A percentile compares a stretch with the other conserved stretches of the same genome.
Conservation (phyloP, 2,888 invertebrate species). For the Notodonta ziczac region DNA sequence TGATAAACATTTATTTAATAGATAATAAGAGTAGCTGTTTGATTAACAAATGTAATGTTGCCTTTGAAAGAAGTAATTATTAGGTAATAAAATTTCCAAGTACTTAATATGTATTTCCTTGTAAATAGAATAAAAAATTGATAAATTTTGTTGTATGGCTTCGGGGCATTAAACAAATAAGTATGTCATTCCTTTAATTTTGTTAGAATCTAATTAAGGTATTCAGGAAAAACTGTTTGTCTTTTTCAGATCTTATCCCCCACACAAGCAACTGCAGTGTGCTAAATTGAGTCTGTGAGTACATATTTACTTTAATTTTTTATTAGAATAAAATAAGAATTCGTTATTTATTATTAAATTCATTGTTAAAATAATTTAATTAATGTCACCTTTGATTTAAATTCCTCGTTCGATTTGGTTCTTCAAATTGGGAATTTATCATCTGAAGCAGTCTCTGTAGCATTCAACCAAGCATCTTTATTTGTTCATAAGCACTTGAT, state of each 20-base stretch:
- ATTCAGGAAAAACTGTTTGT: not conserved
- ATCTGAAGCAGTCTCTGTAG: too few relatives aligned
- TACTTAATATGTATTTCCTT: not conserved
- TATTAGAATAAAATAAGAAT: not conserved
- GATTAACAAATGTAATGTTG: not conserved
- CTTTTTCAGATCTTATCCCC: constrained; percentile 38
- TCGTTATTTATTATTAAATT: too few relatives aligned
- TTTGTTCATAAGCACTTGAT: too few relatives aligned
- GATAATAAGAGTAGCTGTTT: not conserved
- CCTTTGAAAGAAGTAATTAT: not conserved
- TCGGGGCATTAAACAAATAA: not conserved
- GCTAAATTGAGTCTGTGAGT: constrained; percentile 60
- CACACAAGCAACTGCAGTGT: constrained; percentile 39
- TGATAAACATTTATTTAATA: not conserved
- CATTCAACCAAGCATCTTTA: too few relatives aligned
- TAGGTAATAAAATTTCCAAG: not conserved
- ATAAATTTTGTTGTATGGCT: not conserved
- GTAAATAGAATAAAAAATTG: not conserved
- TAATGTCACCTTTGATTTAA: not conserved
- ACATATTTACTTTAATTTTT: constrained; percentile 6
- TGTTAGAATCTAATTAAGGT: not conserved
- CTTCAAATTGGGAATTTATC: too few relatives aligned
- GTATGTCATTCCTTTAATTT: not conserved
- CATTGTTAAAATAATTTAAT: too few relatives aligned
- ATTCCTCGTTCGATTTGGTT: too few relatives aligned